Conservation (phyloP, 2,888 invertebrate genomes). For the Lithophane ornitopus region DNA sequence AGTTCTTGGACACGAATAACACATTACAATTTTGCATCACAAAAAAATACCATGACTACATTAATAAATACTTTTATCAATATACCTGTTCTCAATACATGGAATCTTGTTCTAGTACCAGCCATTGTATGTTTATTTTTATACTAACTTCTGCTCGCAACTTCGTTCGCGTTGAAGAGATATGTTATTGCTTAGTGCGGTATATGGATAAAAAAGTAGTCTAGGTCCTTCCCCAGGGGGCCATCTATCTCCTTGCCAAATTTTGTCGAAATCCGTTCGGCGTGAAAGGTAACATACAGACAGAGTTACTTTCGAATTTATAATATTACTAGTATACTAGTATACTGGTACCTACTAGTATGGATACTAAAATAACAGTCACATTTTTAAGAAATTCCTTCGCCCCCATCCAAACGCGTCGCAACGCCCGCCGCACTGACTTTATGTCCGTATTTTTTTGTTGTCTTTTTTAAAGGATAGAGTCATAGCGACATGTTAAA, state of each 20-base stretch:
- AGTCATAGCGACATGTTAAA: not conserved
- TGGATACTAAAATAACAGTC: not conserved
- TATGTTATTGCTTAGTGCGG: not conserved
- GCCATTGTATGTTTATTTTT: not conserved
- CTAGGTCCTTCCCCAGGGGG: too few relatives aligned
- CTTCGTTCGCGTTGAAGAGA: not conserved
- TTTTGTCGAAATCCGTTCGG: too few relatives aligned
- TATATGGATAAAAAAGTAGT: too few relatives aligned
- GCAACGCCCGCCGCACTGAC: not conserved
- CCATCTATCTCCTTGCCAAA: too few relatives aligned
- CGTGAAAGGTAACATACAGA: too few relatives aligned
- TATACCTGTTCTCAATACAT: not conserved
- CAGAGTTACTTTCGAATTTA: too few relatives aligned
- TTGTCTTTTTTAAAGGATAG: too few relatives aligned
- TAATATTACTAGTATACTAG: too few relatives aligned
- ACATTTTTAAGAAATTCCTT: not conserved
- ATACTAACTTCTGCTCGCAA: too few relatives aligned
- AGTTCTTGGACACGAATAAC: not conserved
- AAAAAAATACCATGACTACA: not conserved
- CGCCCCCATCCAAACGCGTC: not conserved
- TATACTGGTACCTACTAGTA: too few relatives aligned
- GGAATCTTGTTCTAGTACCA: not conserved
- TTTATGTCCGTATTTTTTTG: too few relatives aligned
- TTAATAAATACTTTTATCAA: not conserved
- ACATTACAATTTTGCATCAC: not conserved